phyloP scores from a whole-genome alignment of 2,113 vertebrate genomes.

The Prionailurus bengalensis region DNA sequence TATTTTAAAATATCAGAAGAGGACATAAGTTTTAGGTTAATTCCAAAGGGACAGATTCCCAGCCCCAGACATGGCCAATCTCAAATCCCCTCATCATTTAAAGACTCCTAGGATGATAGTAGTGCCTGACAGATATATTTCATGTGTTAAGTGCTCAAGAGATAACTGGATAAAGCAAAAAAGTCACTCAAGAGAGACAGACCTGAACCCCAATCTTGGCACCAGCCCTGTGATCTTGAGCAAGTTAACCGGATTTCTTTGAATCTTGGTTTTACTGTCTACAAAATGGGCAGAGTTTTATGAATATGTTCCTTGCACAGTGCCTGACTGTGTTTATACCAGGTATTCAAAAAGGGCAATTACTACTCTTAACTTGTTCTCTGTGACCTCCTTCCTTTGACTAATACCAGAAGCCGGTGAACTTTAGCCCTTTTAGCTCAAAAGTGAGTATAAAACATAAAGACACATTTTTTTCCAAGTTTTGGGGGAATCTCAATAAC shows the following conservation, averaged over 20 bases:
- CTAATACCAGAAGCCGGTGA: neutral
- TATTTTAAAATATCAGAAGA: conserved; percentile 53
- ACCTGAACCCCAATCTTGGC: neutral
- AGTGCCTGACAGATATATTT: neutral
- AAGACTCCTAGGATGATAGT: neutral
- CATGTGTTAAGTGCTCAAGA: neutral
- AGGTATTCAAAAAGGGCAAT: neutral
- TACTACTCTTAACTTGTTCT: neutral
- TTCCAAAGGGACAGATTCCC: neutral
- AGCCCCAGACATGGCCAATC: neutral
- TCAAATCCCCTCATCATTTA: neutral
- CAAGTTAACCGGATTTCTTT: neutral
- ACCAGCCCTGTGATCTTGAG: neutral
- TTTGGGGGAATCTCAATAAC: neutral
- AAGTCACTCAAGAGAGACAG: neutral
- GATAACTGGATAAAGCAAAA: neutral
- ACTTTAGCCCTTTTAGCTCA: neutral
- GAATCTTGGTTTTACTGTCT: neutral
- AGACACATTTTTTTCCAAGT: neutral
- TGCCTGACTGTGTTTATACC: neutral
- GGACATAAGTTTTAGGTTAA: neutral
- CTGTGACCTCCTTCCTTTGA: neutral
- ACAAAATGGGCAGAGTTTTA: neutral
- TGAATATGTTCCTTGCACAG: neutral
- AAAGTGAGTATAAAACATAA: neutral